phyloP scores from a whole-genome alignment of 2,113 vertebrate genomes.

The Pimephales promelas region DNA sequence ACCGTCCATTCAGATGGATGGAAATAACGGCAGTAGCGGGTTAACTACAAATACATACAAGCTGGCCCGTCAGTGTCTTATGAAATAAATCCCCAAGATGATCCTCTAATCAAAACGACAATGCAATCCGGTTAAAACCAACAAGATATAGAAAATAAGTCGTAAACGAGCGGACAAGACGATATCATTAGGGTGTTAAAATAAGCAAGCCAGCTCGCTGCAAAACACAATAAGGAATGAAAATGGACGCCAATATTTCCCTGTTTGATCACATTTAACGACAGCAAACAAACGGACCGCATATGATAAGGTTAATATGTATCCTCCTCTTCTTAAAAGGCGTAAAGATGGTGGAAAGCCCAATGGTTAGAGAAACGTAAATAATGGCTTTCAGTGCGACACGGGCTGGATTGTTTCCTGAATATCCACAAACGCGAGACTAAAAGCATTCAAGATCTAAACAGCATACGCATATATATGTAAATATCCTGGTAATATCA shows the following conservation, averaged over 20 bases:
- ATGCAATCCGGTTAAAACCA: background rate
- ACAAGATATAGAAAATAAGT: background rate
- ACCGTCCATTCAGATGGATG: background rate
- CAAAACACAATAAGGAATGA: background rate
- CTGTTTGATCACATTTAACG: constrained; percentile 3
- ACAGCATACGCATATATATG: background rate
- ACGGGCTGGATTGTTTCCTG: background rate
- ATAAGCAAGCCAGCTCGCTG: constrained; percentile 36
- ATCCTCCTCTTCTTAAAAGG: constrained; percentile 21
- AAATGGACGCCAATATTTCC: constrained; percentile 37
- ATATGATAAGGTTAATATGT: background rate
- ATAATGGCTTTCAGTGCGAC: constrained; percentile 37
- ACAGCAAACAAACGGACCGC: background rate
- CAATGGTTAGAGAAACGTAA: constrained; percentile 32
- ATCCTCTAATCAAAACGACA: background rate
- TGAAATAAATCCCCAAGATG: background rate
- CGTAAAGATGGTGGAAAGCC: constrained; percentile 23
- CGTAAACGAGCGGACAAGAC: background rate
- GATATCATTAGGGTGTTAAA: background rate
- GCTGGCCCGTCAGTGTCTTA: background rate
- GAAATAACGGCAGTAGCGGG: background rate
- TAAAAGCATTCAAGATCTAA: background rate
- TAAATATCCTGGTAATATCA: constrained; percentile 4
- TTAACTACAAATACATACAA: background rate
- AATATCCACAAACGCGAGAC: background rate